Evolutionary conservation across 2,888 invertebrate species (phyloP).

Genomic region (Hypomecis atomaria): DNA sequence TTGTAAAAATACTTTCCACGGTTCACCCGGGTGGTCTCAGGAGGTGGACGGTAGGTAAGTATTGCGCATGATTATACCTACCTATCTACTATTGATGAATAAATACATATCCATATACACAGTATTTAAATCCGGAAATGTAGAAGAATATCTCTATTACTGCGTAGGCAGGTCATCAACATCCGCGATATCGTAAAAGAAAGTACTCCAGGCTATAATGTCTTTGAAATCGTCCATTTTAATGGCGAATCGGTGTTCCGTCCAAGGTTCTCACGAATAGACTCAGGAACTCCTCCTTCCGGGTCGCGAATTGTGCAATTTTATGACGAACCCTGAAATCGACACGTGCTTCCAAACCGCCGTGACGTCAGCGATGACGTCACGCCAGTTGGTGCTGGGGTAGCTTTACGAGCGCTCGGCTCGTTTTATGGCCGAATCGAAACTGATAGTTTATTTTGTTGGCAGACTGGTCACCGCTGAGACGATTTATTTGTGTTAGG

Average conservation of each 20-base stretch:
- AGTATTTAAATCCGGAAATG: too few relatives aligned
- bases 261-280: constrained; percentile 18
- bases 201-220: background rate
- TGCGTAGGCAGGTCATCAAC: too few relatives aligned
- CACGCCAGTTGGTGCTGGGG: constrained; percentile 23
- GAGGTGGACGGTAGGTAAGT: too few relatives aligned
- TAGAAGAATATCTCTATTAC: too few relatives aligned
- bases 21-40: too few relatives aligned
- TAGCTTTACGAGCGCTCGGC: too few relatives aligned
- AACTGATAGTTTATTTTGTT: constrained; percentile 11
- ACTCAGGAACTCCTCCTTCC: constrained; percentile 17
- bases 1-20: too few relatives aligned
- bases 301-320: constrained; percentile 10
- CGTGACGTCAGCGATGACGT: constrained; percentile 38
- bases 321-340: constrained; percentile 34
- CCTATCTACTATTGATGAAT: too few relatives aligned
- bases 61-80: too few relatives aligned
- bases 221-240: constrained; percentile 8
- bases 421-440: too few relatives aligned
- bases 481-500: constrained; percentile 2
- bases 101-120: too few relatives aligned
- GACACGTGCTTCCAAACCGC: constrained; percentile 37
- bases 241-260: constrained; percentile 16
- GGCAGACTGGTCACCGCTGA: constrained; percentile 11
- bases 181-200: too few relatives aligned